Base-by-base conservation (phyloP, 2,797 vertebrate species). In the Gymnothorax reevesii region DNA sequence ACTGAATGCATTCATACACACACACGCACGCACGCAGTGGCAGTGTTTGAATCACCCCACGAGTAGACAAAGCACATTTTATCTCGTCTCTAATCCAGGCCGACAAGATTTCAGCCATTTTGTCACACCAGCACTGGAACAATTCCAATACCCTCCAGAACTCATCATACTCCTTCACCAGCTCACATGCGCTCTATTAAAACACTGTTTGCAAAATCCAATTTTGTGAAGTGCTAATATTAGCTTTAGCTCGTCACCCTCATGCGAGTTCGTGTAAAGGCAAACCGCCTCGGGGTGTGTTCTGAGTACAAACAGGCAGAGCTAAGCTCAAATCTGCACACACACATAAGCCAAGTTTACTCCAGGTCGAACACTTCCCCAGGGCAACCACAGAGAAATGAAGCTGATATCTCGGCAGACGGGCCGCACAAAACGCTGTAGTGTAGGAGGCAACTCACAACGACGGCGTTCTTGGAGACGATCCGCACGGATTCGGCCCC, bases 391-490 rank as follows among this genome's bases (percentile, higher is more conserved):
- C 55, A 54, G 8, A 9, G 55, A 80, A 80, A 5, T 25, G 64
- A n/a, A n/a, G 33, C 73, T 12, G 42, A 12, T 73, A 4, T 25
- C 6, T 73, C 71, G 2, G 71, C 27, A 12, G 98, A 96, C 89
- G 98, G 94, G 93, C 99, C 97, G 90, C 98, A 96, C 90, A 98
- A 95, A 49, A 42, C 97, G 96, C 93, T 99, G 94, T 96, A 97
- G 87, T 3, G 71, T 1, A 62, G 4, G 66, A 62, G 42, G 62
- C 22, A 8, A 92, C 92, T 93, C 89, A 93, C 92, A 57, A 93
- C 90, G 79, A 92, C 86, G 4, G 91, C 89, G 89, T 88, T 93
- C 88, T 90, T 93, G 84, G 97, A 94, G 95, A 97, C 94, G 94
- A 97, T 97, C 93, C 97, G 96, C 92, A 97, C 94, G 90, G 96